A percentile compares a stretch with the other conserved stretches of the same genome.
phyloP scores from a whole-genome alignment of 2,797 vertebrate species.

The Megalops cyprinoides region DNA sequence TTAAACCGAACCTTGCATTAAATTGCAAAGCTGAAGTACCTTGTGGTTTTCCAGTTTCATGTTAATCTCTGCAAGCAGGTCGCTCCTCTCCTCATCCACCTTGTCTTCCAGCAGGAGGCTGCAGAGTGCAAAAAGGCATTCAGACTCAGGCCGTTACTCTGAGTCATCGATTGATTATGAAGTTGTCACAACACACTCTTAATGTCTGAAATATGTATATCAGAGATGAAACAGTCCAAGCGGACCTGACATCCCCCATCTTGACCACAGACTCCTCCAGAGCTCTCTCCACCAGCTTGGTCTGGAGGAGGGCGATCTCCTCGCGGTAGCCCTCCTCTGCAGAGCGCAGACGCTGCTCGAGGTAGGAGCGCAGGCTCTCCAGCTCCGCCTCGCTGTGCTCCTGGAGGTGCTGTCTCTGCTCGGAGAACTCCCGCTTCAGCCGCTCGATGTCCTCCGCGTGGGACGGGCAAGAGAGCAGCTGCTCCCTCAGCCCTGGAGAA shows the following conservation, averaged over 20 bases:
- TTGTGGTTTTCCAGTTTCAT: constrained; percentile 71
- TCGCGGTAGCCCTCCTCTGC: constrained; percentile 86
- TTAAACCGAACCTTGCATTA: not conserved
- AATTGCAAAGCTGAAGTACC: constrained; percentile 62
- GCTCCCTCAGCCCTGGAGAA: constrained; percentile 81
- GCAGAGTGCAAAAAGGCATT: constrained; percentile 8
- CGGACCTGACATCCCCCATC: constrained; percentile 72
- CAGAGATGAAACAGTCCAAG: not conserved
- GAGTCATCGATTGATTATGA: too few relatives aligned
- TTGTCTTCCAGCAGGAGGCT: constrained; percentile 72
- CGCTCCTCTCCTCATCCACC: constrained; percentile 61
- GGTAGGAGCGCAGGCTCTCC: constrained; percentile 84
- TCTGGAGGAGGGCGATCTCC: constrained; percentile 81
- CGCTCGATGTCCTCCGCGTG: constrained; percentile 80
- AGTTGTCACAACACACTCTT: too few relatives aligned
- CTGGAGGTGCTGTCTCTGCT: constrained; percentile 76
- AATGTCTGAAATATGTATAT: not conserved
- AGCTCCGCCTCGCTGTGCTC: constrained; percentile 82
- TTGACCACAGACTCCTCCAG: constrained; percentile 74
- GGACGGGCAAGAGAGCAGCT: constrained; percentile 76
- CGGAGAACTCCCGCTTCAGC: constrained; percentile 79
- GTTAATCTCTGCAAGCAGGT: constrained; percentile 58
- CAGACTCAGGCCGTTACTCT: not conserved
- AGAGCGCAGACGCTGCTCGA: constrained; percentile 80
- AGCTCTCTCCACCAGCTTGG: constrained; percentile 76